Base-by-base conservation (phyloP, 1,140 invertebrate species). In the Tetragnatha versicolor region DNA sequence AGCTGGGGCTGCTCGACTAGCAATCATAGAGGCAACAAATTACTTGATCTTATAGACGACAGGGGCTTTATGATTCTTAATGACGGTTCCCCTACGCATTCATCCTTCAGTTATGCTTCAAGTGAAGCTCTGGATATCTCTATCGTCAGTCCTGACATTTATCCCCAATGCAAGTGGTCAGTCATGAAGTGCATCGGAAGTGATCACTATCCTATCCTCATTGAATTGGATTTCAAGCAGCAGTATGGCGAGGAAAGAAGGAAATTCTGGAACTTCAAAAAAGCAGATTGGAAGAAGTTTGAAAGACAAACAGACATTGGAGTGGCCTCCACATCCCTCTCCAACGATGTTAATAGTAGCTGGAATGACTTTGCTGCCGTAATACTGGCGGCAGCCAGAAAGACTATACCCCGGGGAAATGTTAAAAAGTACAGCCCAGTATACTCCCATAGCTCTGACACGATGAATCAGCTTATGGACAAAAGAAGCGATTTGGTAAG, bases 131-230 rank as follows among this genome's bases (percentile, higher is more conserved):
- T n/a, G n/a, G n/a, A n/a, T n/a, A n/a, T n/a, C n/a, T n/a, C n/a
- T n/a, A n/a, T n/a, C n/a, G n/a, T n/a, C n/a, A 58, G 53, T 58
- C 55, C 55, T 29, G 55, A 58, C n/a, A 29, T 58, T 10, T 58
- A 29, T 31, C 55, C 55, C 2, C 25, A 58, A 5, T 58, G 55
- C 25, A 58, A 31, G n/a, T 58, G 2, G 55, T 29, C 55, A 27
- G 55, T 58, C 5, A 35, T 61, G 58, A 61, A 61, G 12, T 37
- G 37, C 31, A 61, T 37, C 12, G 58, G 33, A 7, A 61, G 31
- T 35, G 31, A 61, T 61, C 58, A 61, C 37, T 33, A 37, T 61
- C 58, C 31, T 35, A 61, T 61, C 31, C 31, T 61, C 58, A 61
- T 37, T 61, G 35, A 61, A 14, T 37, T 37, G 58, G 4, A 63